Evolutionary conservation across 2,888 invertebrate species (phyloP), one percentile per base, ranked within the genome.

Genomic region (Myathropa florea): DNA sequence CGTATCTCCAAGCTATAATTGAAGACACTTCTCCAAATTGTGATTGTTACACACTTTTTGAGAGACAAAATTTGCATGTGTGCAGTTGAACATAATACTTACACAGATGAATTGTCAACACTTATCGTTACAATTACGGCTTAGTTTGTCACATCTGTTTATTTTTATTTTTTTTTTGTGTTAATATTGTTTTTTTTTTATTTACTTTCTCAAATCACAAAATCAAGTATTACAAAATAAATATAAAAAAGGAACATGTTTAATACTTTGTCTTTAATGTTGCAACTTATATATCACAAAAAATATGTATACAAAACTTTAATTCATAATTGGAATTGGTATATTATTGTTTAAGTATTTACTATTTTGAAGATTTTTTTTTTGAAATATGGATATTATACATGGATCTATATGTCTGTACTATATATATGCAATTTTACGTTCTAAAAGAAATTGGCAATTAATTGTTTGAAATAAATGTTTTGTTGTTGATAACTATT

Each of bases 261-360:
- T 90, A 89, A 89, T 91, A 91, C 89, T 92, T 92, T 92, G 92
- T 92, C 92, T 92, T 92, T 92, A 92, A 92, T 92, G 92, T 92
- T 92, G 92, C 92, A 92, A 92, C 92, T 92, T 91, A 90, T 92
- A 90, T 84, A 86, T 83, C 85, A 76, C 87, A 72, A 80, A 81
- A 63, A 83, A 88, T 77, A 73, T 80, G 67, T 79, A 83, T 83
- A 79, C 75, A 70, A 78, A 83, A 72, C 67, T 64, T 72, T 72
- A 68, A 71, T 60, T 79, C 78, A 63, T 75, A 78, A 79, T 79
- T 86, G 73, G 65, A 86, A 86, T 86, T 79, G 73, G 60, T 79
- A 78, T 67, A 77, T 77, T 81, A 73, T 83, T 79, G 55, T 83
- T 83, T 83, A 75, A 82, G 65, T 75, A 83, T 72, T 55, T 71